Evolutionary conservation across 1,140 invertebrate genomes (phyloP).

Genomic region (Ceratitis capitata): DNA sequence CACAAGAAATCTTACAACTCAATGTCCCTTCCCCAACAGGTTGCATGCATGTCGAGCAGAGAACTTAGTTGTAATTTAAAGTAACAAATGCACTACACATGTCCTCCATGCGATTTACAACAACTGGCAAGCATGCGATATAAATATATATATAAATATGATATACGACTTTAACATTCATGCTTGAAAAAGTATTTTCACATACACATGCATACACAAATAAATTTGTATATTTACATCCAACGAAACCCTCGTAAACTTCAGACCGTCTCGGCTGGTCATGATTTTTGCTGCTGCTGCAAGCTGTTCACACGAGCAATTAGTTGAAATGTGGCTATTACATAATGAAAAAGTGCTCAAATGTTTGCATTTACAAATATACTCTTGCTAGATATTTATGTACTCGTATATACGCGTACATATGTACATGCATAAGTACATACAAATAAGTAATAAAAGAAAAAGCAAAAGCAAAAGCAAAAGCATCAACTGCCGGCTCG

Average conservation of each 20-base stretch:
- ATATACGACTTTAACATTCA: neutral
- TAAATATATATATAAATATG: neutral
- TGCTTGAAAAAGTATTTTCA: neutral
- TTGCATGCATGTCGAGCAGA: neutral
- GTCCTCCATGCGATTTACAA: neutral
- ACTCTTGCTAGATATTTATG: no score
- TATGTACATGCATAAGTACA: neutral
- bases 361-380: neutral
- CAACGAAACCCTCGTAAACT: neutral
- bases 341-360: neutral
- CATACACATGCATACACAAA: neutral
- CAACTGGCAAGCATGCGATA: neutral
- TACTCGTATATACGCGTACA: neutral
- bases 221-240: neutral
- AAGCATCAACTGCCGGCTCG: neutral
- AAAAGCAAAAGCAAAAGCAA: no score
- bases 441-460: neutral
- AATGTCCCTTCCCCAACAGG: neutral
- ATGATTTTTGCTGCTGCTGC: neutral
- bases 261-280: neutral
- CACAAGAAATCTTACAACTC: neutral
- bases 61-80: neutral
- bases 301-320: conserved; percentile 13
- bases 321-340: neutral
- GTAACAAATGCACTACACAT: conserved; percentile 11